Percentiles rank a stretch among this genome's conserved stretches.
Evolutionary conservation across 2,888 invertebrate genomes (phyloP).

Genomic region (Zonitis immaculata): DNA sequence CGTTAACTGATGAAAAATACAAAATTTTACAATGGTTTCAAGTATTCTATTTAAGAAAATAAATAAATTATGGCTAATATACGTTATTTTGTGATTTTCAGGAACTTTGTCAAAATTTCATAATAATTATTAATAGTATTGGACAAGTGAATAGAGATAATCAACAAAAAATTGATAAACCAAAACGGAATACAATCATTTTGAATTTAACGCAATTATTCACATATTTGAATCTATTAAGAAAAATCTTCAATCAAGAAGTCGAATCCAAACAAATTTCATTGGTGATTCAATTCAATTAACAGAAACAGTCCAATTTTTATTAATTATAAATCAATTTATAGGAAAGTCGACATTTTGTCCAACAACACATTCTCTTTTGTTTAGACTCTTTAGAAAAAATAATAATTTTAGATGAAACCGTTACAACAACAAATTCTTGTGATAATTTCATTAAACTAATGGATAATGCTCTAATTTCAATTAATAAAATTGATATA

Average conservation of each 20-base stretch:
- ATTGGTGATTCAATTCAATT: slow-evolving; percentile 19
- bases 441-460: slow-evolving; percentile 39
- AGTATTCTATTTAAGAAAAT: slow-evolving; percentile 7
- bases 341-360: slow-evolving; percentile 34
- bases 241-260: slow-evolving; percentile 28
- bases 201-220: slow-evolving; percentile 26
- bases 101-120: slow-evolving; percentile 21
- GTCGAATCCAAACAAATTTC: slow-evolving; percentile 17
- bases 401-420: slow-evolving; percentile 14
- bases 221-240: slow-evolving; percentile 24
- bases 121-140: slow-evolving; percentile 20
- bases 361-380: slow-evolving; percentile 29
- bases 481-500: slow-evolving; percentile 34
- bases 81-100: slow-evolving; percentile 14
- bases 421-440: slow-evolving; percentile 10
- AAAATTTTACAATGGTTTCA: slow-evolving; percentile 22
- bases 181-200: slow-evolving; percentile 15
- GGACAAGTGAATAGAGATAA: slow-evolving; percentile 14
- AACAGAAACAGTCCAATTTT: too few species aligned
- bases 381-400: slow-evolving; percentile 30
- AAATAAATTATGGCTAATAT: background rate
- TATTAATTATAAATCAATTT: slow-evolving; percentile 3
- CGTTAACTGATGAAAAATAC: slow-evolving; percentile 6
- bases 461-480: slow-evolving; percentile 42
- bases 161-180: slow-evolving; percentile 9